Base-by-base conservation (phyloP, 1,140 invertebrate species). In the Drosophila pruinosa region DNA sequence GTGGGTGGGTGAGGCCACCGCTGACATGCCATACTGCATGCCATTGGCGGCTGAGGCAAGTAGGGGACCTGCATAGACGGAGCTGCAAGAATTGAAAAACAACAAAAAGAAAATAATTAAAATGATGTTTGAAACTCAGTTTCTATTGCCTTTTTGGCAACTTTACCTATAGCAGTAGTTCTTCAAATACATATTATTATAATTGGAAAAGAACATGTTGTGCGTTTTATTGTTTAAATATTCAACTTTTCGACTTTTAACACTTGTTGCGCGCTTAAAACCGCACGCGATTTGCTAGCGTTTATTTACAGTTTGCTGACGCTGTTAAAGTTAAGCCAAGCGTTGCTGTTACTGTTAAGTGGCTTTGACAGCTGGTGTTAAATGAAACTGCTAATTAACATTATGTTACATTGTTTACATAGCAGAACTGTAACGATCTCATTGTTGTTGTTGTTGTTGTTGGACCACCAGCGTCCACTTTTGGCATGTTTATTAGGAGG, bases 151-250 rank as follows among this genome's bases (percentile, higher is more conserved):
- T 31, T 21, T 26, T 5, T 21, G 10, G 4, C 21, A 7, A 6
- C 17, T 61, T 86, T 88, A 90, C 89, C 89, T 85, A 81, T 90
- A 90, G 21, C 89, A 90, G 57, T 90, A 90, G 63, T 88, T 90
- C 47, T 90, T 90, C 45, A 90, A 70, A 48, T 90, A 90, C 89
- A 90, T 90, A 43, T 89, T 90, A 70, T 90, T 90, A 50, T 89
- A 90, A 53, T 90, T 90, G 1, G 89, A 83, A 52, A 90, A 90
- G 57, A 90, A 90, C 89, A 90, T 90, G 31, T 48, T n/a, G n/a
- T n/a, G n/a, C n/a, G n/a, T n/a, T 19, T 45, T n/a, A 17, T 62
- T 72, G 4, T 26, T 3, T 3, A 2, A 43, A 31, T 19, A 7
- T 61, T 4, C 39, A 2, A 6, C 6, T 48, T 17, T 19, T 14